Base-by-base conservation (phyloP, 2,888 invertebrate species). In the Lymantria monacha region DNA sequence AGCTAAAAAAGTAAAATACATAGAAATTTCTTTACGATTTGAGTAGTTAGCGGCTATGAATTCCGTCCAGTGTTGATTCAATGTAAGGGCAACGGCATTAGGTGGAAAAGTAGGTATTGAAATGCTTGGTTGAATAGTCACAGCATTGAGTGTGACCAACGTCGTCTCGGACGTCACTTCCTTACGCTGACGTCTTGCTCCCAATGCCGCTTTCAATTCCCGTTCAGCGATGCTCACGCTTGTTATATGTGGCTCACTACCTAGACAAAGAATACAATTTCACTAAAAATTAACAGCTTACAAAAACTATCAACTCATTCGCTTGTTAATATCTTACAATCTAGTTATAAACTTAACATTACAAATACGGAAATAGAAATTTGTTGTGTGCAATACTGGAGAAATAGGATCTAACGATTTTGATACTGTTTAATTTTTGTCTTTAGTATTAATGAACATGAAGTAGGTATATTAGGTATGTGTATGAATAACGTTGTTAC, bases 161-260 rank as follows among this genome's bases (percentile, higher is more conserved):
- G 14, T 46, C 2, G 51, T 10, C n/a, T 50, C 54, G 7, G 52
- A 12, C 9, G 7, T 46, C 44, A 2, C 58, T 3, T 74, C 77
- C 45, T 76, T 76, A 33, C 82, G 79, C 41, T 71, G 73, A 5
- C 77, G 76, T 42, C 70, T 76, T n/a, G 68, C 74, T 0, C 74
- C 69, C 49, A 86, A 66, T 30, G 75, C 54, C 1, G 81, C 86
- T 38, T 69, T 69, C 55, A 88, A 69, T 66, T 85, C 83, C 5
- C 85, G 79, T 59, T 83, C 84, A 0, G 88, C 88, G 9, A 75
- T 71, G 48, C 70, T 81, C 9, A 66, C 57, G 15, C 57, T 52
- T 8, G 68, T 55, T 8, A 56, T 47, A 9, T 50, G 48, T 11
- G 44, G 31, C 38, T 43, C 53, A 0, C 33, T 42, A 22, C 53